Percentiles rank a stretch among this genome's conserved stretches.
Evolutionary conservation across 1,140 invertebrate species (phyloP).

Genomic region (Trichonephila clavata): DNA sequence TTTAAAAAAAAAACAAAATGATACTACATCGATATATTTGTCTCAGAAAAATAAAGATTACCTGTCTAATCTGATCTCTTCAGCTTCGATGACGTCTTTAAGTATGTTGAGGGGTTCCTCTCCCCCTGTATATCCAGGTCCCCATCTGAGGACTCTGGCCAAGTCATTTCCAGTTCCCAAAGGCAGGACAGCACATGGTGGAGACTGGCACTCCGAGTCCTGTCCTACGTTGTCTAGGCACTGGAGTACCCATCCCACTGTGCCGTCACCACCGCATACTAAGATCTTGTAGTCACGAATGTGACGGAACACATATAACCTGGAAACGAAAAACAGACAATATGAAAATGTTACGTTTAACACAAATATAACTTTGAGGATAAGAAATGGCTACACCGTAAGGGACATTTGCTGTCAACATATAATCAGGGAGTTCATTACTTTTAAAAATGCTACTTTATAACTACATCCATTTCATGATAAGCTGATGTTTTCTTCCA

Average conservation of each 20-base stretch:
- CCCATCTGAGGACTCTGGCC: conserved; percentile 97
- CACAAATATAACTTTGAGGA: too few species aligned
- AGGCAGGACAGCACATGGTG: conserved; percentile 98
- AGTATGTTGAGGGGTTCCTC: conserved; percentile 97
- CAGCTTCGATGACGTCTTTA: conserved; percentile 98
- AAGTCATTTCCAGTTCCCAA: conserved; percentile 98
- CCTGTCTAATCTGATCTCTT: conserved; percentile 97
- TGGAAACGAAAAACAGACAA: conserved; percentile 79
- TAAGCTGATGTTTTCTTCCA: too few species aligned
- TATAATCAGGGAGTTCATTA: too few species aligned
- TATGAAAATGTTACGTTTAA: too few species aligned
- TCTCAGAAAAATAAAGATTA: not conserved
- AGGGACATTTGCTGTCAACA: too few species aligned
- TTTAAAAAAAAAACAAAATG: too few species aligned
- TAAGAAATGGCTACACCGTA: too few species aligned
- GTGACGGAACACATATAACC: conserved; percentile 98
- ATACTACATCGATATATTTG: too few species aligned
- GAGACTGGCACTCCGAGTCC: conserved; percentile 98
- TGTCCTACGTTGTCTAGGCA: conserved; percentile 99
- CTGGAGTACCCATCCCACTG: conserved; percentile 99
- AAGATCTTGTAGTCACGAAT: conserved; percentile 99
- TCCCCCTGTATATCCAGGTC: conserved; percentile 97
- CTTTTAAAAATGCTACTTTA: too few species aligned
- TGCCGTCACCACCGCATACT: conserved; percentile 99
- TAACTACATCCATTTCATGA: too few species aligned